phyloP scores from a whole-genome alignment of 2,888 invertebrate genomes.

The Rotaria magnacalcarata region DNA sequence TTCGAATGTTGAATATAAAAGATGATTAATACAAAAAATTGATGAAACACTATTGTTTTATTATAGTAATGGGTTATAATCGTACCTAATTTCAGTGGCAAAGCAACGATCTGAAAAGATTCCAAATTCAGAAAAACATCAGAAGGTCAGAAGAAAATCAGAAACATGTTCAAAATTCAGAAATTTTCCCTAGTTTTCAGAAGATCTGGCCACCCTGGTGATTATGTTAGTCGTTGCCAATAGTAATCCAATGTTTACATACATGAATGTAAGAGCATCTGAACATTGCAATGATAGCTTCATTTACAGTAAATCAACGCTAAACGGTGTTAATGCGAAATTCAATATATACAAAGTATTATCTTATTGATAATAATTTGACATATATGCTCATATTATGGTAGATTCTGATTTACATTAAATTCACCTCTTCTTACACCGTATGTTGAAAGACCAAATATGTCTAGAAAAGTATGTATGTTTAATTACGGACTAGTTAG shows the following conservation, averaged over 20 bases:
- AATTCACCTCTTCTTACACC: neutral
- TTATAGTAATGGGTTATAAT: too few relatives aligned
- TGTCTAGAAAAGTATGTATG: neutral
- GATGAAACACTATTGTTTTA: too few relatives aligned
- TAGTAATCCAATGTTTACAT: neutral
- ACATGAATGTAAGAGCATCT: neutral
- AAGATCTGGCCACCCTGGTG: neutral
- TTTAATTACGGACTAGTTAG: neutral
- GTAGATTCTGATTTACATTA: neutral
- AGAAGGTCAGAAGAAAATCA: too few relatives aligned
- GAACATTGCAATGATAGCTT: neutral
- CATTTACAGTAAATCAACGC: neutral
- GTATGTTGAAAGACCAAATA: neutral
- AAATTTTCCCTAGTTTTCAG: too few relatives aligned
- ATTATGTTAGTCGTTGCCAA: neutral
- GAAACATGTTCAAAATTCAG: too few relatives aligned
- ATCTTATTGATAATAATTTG: neutral
- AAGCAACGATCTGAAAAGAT: too few relatives aligned
- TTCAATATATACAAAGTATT: neutral
- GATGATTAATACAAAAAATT: too few relatives aligned
- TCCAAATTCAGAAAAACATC: too few relatives aligned
- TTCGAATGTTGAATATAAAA: too few relatives aligned
- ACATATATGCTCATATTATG: neutral
- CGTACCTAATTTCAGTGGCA: too few relatives aligned
- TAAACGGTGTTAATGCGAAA: neutral